Evolutionary conservation across 2,113 vertebrate species (phyloP).

Genomic region (Hyla sarda): DNA sequence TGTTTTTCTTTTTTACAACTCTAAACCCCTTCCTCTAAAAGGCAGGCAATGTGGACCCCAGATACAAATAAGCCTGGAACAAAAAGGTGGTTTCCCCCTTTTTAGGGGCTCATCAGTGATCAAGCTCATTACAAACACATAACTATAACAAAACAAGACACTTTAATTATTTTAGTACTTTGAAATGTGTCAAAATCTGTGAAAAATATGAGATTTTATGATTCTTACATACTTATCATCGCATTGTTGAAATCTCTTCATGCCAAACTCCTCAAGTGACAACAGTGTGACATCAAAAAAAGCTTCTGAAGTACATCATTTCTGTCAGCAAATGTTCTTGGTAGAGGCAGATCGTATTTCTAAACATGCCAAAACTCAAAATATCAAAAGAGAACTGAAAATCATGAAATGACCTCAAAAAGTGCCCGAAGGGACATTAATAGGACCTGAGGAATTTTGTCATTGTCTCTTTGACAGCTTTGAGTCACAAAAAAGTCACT

Average conservation of each 20-base stretch:
- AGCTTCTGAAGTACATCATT: conserved; percentile 70
- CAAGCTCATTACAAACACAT: background rate
- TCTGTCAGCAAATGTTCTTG: conserved; percentile 68
- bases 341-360: conserved; percentile 69
- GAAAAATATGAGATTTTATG: background rate
- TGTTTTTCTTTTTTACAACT: too few relatives aligned
- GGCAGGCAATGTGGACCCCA: too few relatives aligned
- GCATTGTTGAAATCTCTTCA: background rate
- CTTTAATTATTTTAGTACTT: background rate
- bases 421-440: conserved; percentile 64
- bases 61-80: background rate
- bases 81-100: background rate
- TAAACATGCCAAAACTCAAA: conserved; percentile 67
- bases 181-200: background rate
- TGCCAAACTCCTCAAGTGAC: conserved; percentile 61
- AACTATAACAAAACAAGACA: background rate
- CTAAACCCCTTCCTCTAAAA: too few relatives aligned
- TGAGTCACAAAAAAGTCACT: conserved; percentile 63
- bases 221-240: background rate
- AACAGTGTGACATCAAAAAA: conserved; percentile 67
- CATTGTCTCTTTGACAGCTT: conserved; percentile 61
- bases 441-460: conserved; percentile 69
- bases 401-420: conserved; percentile 55
- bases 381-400: conserved; percentile 49
- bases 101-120: background rate